Conservation (phyloP, 2,113 vertebrate genomes). For the Pungitius pungitius region DNA sequence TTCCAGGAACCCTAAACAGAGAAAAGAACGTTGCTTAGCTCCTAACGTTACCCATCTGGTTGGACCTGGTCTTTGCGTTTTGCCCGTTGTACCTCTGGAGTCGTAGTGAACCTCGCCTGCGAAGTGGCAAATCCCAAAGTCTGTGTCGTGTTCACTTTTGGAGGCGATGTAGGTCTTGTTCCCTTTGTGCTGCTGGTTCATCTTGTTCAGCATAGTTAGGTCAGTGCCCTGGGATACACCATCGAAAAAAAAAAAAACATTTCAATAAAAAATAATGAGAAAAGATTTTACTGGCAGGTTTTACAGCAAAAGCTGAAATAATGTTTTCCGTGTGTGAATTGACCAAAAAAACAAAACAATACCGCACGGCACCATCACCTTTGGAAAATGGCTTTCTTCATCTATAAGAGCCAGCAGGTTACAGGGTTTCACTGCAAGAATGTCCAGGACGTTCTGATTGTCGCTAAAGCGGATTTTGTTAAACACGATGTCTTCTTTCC, state of each 20-base stretch:
- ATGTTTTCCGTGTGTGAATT: background rate
- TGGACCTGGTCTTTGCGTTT: background rate
- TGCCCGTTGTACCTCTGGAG: constrained; percentile 80
- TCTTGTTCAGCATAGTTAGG: constrained; percentile 87
- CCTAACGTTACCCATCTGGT: background rate
- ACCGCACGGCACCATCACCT: constrained; percentile 72
- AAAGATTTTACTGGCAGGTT: background rate
- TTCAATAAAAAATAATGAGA: background rate
- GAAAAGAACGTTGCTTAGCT: background rate
- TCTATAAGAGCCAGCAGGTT: constrained; percentile 93
- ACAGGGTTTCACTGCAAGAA: constrained; percentile 86
- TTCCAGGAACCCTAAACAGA: constrained; percentile 88
- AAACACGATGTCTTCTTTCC: constrained; percentile 86
- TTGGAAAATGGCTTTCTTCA: constrained; percentile 93
- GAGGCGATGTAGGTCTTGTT: constrained; percentile 83
- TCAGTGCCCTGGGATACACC: constrained; percentile 87
- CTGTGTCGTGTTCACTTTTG: constrained; percentile 80
- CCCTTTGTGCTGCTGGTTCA: constrained; percentile 83
- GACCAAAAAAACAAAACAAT: background rate
- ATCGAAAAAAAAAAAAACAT: background rate
- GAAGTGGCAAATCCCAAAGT: constrained; percentile 91
- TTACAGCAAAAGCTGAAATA: background rate
- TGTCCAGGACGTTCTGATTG: constrained; percentile 86
- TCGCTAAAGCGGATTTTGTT: constrained; percentile 85
- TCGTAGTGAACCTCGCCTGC: constrained; percentile 89